Evolutionary conservation across 1,140 invertebrate species (phyloP).

Genomic region (Pseudomyrmex dendroicus): DNA sequence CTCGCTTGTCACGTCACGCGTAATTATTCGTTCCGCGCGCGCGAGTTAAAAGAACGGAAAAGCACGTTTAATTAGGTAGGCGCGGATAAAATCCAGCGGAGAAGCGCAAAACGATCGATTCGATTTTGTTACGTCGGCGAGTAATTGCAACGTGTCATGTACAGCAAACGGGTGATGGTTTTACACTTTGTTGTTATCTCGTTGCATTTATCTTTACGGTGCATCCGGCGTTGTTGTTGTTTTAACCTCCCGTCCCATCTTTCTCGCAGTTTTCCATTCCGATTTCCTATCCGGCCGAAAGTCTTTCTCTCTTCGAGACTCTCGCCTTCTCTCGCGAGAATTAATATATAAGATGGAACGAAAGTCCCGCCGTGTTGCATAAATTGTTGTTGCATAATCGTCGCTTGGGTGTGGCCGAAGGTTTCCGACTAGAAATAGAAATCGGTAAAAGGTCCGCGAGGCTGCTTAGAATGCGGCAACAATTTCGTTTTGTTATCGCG

Average conservation of each 20-base stretch:
- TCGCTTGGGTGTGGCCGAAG: conserved; percentile 18
- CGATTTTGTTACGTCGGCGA: conserved; percentile 57
- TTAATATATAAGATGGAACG: conserved; percentile 26
- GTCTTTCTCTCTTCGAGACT: background rate
- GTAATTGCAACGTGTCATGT: conserved; percentile 63
- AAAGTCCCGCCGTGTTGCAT: conserved; percentile 35
- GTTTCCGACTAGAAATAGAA: conserved; percentile 25
- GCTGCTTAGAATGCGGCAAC: conserved; percentile 42
- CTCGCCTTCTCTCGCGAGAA: background rate
- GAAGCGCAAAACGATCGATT: conserved; percentile 46
- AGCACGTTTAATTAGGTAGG: conserved; percentile 50
- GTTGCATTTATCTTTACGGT: conserved; percentile 46
- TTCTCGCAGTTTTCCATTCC: background rate
- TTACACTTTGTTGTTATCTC: conserved; percentile 41
- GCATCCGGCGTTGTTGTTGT: conserved; percentile 8
- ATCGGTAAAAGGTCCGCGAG: conserved; percentile 26
- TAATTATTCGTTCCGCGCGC: conserved; percentile 32
- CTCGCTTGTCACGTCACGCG: conserved; percentile 31
- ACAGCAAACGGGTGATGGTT: conserved; percentile 17
- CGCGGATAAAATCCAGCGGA: conserved; percentile 41
- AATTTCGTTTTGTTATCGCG: conserved; percentile 49
- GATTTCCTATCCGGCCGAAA: background rate
- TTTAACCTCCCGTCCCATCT: conserved; percentile 21
- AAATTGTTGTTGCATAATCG: conserved; percentile 52
- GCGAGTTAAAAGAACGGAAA: conserved; percentile 13